phyloP scores from a whole-genome alignment of 2,888 invertebrate species.

The Nemoura dubitans region DNA sequence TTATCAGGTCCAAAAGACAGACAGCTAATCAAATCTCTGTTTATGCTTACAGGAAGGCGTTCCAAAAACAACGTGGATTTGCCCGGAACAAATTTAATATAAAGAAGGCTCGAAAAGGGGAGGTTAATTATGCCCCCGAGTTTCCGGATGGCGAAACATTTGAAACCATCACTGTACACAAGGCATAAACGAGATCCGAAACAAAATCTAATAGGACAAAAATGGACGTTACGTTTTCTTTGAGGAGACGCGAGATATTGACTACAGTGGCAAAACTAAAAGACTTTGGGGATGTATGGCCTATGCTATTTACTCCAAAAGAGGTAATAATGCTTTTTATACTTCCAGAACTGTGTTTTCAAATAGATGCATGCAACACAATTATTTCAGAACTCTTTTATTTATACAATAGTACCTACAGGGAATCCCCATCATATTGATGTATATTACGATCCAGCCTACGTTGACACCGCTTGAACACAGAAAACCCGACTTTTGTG shows the following conservation, averaged over 20 bases:
- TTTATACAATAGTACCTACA: too few species aligned
- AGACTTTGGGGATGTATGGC: not conserved
- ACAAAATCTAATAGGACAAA: not conserved
- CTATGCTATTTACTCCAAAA: conserved; percentile 12
- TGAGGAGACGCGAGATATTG: not conserved
- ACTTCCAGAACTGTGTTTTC: not conserved
- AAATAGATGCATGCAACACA: not conserved
- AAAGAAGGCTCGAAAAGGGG: not conserved
- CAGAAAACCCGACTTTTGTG: too few species aligned
- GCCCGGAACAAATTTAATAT: not conserved
- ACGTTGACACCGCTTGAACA: too few species aligned
- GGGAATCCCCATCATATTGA: not conserved
- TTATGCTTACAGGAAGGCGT: conserved; percentile 13
- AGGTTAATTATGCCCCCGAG: conserved; percentile 14
- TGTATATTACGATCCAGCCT: not conserved
- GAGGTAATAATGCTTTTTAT: not conserved
- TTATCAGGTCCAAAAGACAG: too few species aligned
- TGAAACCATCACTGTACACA: not conserved
- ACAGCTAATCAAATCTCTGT: too few species aligned
- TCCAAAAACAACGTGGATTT: not conserved
- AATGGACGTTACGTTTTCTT: not conserved
- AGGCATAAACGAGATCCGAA: not conserved
- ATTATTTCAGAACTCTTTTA: not conserved
- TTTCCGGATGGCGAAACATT: conserved; percentile 16
- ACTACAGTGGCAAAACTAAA: not conserved